phyloP scores from a whole-genome alignment of 2,113 vertebrate species.

The Holacanthus passer region DNA sequence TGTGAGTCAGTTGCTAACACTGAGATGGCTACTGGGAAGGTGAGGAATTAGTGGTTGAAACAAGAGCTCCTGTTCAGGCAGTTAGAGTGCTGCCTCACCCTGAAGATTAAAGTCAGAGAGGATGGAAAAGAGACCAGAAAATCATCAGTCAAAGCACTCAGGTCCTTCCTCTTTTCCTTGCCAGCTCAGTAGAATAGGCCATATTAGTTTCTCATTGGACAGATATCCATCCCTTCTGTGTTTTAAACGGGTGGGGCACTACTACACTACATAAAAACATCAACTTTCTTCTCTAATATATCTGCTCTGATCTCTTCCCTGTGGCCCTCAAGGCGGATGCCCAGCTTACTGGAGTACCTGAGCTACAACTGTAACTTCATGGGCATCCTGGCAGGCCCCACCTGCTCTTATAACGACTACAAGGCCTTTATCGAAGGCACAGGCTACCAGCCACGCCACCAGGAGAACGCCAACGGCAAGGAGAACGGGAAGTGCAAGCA shows the following conservation, averaged over 20 bases:
- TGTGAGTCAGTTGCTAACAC: slow-evolving; percentile 26
- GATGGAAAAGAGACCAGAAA: slow-evolving; percentile 3
- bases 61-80: slow-evolving; percentile 11
- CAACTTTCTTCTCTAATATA: not conserved
- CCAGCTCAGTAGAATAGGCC: not conserved
- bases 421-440: slow-evolving; percentile 96
- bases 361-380: slow-evolving; percentile 99
- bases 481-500: slow-evolving; percentile 88
- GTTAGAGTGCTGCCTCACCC: slow-evolving; percentile 11
- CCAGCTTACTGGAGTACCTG: slow-evolving; percentile 95
- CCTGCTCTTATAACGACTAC: slow-evolving; percentile 99
- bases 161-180: not conserved
- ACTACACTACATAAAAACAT: not conserved
- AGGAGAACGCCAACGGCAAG: slow-evolving; percentile 88
- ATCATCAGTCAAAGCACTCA: slow-evolving; percentile 1
- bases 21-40: slow-evolving; percentile 16
- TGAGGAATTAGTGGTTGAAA: slow-evolving; percentile 20
- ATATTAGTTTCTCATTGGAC: not conserved
- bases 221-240: not conserved
- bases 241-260: not conserved
- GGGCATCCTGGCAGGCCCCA: slow-evolving; percentile 97
- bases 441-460: slow-evolving; percentile 84
- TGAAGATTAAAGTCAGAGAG: not conserved
- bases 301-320: not conserved
- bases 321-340: slow-evolving; percentile 90